phyloP scores from a whole-genome alignment of 2,888 invertebrate genomes.

The Trichogramma dendrolimi region DNA sequence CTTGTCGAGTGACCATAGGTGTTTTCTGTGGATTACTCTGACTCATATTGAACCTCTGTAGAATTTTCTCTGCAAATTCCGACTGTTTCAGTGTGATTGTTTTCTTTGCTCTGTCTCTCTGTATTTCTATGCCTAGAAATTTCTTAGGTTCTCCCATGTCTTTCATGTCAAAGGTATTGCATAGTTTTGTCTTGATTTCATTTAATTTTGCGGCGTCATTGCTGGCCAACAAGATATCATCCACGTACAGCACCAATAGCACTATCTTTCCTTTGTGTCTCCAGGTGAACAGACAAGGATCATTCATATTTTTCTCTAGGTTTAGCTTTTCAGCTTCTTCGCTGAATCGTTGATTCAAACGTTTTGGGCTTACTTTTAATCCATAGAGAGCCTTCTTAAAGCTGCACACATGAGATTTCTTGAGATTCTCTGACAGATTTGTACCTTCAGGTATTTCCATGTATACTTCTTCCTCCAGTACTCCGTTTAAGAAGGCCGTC shows the following conservation, averaged over 20 bases:
- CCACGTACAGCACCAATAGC: conserved; percentile 1
- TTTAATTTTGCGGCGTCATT: background rate
- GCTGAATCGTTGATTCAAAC: conserved; percentile 21
- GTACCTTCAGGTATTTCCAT: conserved; percentile 26
- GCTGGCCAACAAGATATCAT: background rate
- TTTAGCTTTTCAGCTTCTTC: conserved; percentile 21
- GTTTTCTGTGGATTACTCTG: conserved; percentile 9
- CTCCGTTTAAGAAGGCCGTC: conserved; percentile 34
- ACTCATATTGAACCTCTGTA: background rate
- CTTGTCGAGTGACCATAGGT: conserved; percentile 29
- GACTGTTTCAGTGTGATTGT: no score
- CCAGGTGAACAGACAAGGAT: conserved; percentile 26
- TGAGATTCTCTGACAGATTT: background rate
- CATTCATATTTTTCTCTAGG: conserved; percentile 12
- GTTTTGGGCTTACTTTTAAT: conserved; percentile 21
- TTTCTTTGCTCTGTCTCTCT: no score
- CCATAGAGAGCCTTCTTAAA: conserved; percentile 26
- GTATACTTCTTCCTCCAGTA: conserved; percentile 13
- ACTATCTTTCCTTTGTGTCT: background rate
- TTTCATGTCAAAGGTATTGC: conserved; percentile 24
- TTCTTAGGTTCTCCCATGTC: conserved; percentile 22
- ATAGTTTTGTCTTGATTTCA: conserved; percentile 16
- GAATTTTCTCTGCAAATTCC: no score
- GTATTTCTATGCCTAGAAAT: conserved; percentile 23
- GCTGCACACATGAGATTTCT: conserved; percentile 23